Conservation (phyloP, 1,140 invertebrate genomes). For the Microplitis mediator region DNA sequence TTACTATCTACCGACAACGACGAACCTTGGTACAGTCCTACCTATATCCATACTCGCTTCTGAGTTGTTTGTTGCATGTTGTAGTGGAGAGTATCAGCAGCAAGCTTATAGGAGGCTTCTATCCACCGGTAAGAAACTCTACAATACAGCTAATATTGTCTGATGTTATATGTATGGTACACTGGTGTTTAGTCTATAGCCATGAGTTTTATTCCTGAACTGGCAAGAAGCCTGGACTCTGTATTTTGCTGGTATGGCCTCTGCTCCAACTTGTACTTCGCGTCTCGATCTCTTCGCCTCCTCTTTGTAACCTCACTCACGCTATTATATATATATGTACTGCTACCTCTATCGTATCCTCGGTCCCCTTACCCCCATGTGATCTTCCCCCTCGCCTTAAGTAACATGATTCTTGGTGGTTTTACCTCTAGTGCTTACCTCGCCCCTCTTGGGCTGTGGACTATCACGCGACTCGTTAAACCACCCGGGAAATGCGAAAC, state of each 20-base stretch:
- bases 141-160: no score
- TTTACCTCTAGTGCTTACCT: background rate
- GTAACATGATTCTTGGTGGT: slow-evolving; percentile 9
- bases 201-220: background rate
- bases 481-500: slow-evolving; percentile 16
- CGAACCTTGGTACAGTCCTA: slow-evolving; percentile 29
- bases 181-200: no score
- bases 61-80: no score
- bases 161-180: no score
- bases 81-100: slow-evolving; percentile 17
- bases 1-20: slow-evolving; percentile 48
- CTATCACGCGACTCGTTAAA: slow-evolving; percentile 17
- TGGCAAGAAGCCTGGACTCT: slow-evolving; percentile 42
- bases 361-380: background rate
- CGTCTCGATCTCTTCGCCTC: slow-evolving; percentile 30
- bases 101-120: background rate
- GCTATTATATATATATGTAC: background rate
- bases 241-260: background rate
- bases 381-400: slow-evolving; percentile 6
- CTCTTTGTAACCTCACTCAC: slow-evolving; percentile 14
- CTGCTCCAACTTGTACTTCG: slow-evolving; percentile 19
- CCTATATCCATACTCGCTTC: no score
- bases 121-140: background rate
- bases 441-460: background rate
- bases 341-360: no score